Evolutionary conservation across 2,888 invertebrate species (phyloP).

Genomic region (Andrena haemorrhoa): DNA sequence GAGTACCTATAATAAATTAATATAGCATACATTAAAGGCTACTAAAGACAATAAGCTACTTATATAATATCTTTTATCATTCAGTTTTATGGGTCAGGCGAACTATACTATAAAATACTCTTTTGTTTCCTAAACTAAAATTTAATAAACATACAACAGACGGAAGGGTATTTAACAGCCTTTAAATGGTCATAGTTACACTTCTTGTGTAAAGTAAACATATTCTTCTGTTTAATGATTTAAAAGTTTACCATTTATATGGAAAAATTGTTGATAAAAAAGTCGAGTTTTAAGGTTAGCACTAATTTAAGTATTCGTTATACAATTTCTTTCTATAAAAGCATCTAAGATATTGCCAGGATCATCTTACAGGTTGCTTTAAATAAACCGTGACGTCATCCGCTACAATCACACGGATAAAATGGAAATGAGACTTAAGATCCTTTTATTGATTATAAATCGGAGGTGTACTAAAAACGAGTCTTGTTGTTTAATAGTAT

Average conservation of each 20-base stretch:
- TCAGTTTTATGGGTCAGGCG: not conserved
- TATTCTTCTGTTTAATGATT: not conserved
- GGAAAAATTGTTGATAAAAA: not conserved
- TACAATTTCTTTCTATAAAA: constrained; percentile 48
- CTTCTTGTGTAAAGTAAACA: not conserved
- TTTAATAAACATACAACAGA: not conserved
- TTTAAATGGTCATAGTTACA: not conserved
- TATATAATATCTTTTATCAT: constrained; percentile 4
- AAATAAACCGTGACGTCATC: constrained; percentile 70
- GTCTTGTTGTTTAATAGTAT: not conserved
- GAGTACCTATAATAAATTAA: constrained; percentile 4
- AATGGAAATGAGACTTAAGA: constrained; percentile 58
- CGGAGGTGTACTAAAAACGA: constrained; percentile 33
- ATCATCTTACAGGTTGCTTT: constrained; percentile 64
- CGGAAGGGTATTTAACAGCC: not conserved
- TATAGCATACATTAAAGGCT: not conserved
- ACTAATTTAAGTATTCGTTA: constrained; percentile 47
- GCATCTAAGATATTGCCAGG: constrained; percentile 56
- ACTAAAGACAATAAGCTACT: not conserved
- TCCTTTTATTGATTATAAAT: constrained; percentile 38
- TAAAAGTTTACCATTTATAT: not conserved
- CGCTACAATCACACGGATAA: constrained; percentile 42
- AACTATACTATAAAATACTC: not conserved
- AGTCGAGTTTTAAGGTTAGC: not conserved
- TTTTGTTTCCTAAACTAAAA: not conserved